Base-by-base conservation (phyloP, 2,888 invertebrate species). In the Furcula furcula region DNA sequence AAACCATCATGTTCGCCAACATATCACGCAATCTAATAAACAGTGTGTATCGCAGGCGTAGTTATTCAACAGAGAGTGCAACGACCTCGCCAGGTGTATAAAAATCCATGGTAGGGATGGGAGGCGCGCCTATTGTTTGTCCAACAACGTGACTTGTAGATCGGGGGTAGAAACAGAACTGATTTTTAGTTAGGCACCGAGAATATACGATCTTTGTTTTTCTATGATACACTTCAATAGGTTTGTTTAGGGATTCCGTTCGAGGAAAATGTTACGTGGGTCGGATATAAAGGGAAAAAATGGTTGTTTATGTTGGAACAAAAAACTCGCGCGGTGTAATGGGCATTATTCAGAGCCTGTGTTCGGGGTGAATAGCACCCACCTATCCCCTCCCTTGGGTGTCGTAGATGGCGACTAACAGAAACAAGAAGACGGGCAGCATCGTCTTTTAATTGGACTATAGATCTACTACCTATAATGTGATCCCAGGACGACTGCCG, bases 21-120 rank as follows among this genome's bases (percentile, higher is more conserved):
- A 27, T 9, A 29, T 16, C 19, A 4, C 9, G 9, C 4, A 27
- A 33, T 25, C 16, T 39, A 3, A 1, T 1, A 0, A 12, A 0
- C 46, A 5, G 26, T 49, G 43, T 55, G 55, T 59, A 45, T 49
- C 43, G 37, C 32, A 42, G 40, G 36, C 38, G 37, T 49, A 46
- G 36, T 47, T 36, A 51, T 43, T 46, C 55, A 46, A 21, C 35
- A 13, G 29, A 4, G 28, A 34, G 58, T 34, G 37, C 55, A 60
- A 43, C 12, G 52, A 60, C 61, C 58, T 11, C 36, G 13, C 12
- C 59, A 60, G 55, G 50, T 59, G 50, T 56, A 57, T 55, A 57
- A 50, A 56, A 60, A 48, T 43, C 46, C 38, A 35, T 43, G 38
- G 42, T 20, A 34, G 39, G 14, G n/a, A 9, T 14, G 6, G n/a